Percentiles rank a stretch among this genome's conserved stretches.
phyloP scores from a whole-genome alignment of 2,888 invertebrate species.

The Mongoloraphidia duomilia region DNA sequence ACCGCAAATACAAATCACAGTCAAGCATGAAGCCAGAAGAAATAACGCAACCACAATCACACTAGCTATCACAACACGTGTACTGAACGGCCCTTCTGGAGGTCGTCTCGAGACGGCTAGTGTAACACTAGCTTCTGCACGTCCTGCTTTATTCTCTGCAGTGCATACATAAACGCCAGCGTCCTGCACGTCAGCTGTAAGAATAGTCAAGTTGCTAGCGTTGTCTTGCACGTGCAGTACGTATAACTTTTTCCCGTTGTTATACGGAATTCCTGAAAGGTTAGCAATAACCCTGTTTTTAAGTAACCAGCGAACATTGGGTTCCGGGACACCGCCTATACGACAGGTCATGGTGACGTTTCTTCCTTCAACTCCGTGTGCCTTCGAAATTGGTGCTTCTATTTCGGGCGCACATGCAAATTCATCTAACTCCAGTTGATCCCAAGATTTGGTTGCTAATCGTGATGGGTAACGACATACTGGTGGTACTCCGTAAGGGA shows the following conservation, averaged over 20 bases:
- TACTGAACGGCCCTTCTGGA: slow-evolving; percentile 40
- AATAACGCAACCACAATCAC: slow-evolving; percentile 53
- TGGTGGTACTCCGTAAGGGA: slow-evolving; percentile 58
- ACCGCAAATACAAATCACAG: slow-evolving; percentile 47
- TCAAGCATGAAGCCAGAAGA: slow-evolving; percentile 49
- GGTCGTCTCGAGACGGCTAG: slow-evolving; percentile 53
- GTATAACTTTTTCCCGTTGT: slow-evolving; percentile 44
- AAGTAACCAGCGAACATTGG: slow-evolving; percentile 56
- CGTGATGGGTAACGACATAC: slow-evolving; percentile 52
- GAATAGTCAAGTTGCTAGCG: slow-evolving; percentile 58
- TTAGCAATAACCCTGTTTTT: slow-evolving; percentile 57
- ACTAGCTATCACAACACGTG: slow-evolving; percentile 46
- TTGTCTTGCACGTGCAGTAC: slow-evolving; percentile 50
- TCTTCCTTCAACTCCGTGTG: slow-evolving; percentile 52
- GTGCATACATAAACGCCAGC: slow-evolving; percentile 62
- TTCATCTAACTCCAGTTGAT: slow-evolving; percentile 60
- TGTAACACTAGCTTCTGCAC: slow-evolving; percentile 57
- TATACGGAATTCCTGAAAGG: slow-evolving; percentile 32
- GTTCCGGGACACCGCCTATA: slow-evolving; percentile 56
- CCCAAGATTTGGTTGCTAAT: slow-evolving; percentile 53
- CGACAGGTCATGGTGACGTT: slow-evolving; percentile 60
- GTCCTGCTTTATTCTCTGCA: slow-evolving; percentile 69
- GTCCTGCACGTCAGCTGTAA: slow-evolving; percentile 57
- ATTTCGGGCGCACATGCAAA: slow-evolving; percentile 67
- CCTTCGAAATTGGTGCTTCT: slow-evolving; percentile 40